phyloP scores from a whole-genome alignment of 2,797 vertebrate species.

The Chelonia mydas region DNA sequence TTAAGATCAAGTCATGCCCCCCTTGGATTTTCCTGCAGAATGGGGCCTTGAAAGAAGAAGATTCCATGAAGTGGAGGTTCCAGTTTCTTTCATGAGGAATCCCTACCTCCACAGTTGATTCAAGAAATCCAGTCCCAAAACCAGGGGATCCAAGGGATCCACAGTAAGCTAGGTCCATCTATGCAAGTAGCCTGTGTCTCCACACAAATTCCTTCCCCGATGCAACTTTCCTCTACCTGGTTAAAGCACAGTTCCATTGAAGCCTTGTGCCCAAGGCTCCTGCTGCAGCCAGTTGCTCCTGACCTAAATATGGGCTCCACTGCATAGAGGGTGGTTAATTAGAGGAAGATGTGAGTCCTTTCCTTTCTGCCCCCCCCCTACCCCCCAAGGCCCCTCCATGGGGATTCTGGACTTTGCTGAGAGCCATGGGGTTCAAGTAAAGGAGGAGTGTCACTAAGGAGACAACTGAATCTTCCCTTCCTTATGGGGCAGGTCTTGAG shows the following conservation, averaged over 20 bases:
- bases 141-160: background rate
- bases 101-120: background rate
- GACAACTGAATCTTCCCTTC: background rate
- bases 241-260: background rate
- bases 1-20: background rate
- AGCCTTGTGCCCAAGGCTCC: background rate
- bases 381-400: too few relatives aligned
- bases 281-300: background rate
- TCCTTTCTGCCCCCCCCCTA: too few relatives aligned
- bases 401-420: too few relatives aligned
- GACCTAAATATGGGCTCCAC: background rate
- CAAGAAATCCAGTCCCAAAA: background rate
- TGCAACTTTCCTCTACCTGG: background rate
- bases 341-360: background rate
- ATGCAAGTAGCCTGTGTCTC: background rate
- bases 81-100: accelerated
- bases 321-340: background rate
- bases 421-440: background rate
- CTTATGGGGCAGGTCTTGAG: slow-evolving; percentile 15
- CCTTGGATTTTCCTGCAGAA: background rate
- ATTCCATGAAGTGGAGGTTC: background rate
- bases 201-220: background rate
- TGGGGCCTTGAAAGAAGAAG: background rate
- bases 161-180: background rate
- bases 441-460: background rate